Percentiles rank a stretch among this genome's conserved stretches.
These are phyloP conservation scores for Hypercompe scribonia DNA, from an alignment of 2,888 invertebrate genomes.

Conservation along the genomic window DNA sequence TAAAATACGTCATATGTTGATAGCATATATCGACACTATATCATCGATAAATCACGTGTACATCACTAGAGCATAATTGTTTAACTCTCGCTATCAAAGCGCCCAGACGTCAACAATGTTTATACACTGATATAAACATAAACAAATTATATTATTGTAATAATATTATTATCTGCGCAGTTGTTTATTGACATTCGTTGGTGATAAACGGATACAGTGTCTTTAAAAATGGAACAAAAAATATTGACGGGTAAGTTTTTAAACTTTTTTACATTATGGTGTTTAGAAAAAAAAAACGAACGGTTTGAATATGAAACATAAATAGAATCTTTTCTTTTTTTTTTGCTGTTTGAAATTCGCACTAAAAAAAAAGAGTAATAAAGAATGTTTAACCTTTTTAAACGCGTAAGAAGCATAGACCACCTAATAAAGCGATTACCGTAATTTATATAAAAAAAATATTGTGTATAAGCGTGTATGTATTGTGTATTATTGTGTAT, in stretches of 20 bases:
- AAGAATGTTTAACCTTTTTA: not conserved
- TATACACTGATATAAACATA: conserved; percentile 52
- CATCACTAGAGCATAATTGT: conserved; percentile 50
- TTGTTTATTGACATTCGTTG: conserved; percentile 11
- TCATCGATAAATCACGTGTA: conserved; percentile 29
- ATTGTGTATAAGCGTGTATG: too few relatives aligned
- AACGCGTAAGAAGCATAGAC: not conserved
- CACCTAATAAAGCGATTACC: not conserved
- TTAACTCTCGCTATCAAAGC: conserved; percentile 50
- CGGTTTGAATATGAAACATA: not conserved
- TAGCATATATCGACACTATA: not conserved
- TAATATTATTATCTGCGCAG: conserved; percentile 26
- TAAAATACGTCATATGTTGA: conserved; percentile 6
- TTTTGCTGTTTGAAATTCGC: not conserved
- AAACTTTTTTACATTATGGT: not conserved
- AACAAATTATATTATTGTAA: conserved; percentile 33
- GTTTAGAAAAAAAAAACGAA: not conserved
- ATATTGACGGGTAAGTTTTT: conserved; percentile 26
- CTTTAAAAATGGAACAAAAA: conserved; percentile 33
- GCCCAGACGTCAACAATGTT: conserved; percentile 51
- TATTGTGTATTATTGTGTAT: too few relatives aligned
- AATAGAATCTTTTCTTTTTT: not conserved
- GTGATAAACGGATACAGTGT: conserved; percentile 2
- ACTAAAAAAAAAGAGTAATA: not conserved
- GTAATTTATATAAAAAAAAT: not conserved